Conservation (phyloP, 2,113 vertebrate genomes). For the Paradisaea rubra region DNA sequence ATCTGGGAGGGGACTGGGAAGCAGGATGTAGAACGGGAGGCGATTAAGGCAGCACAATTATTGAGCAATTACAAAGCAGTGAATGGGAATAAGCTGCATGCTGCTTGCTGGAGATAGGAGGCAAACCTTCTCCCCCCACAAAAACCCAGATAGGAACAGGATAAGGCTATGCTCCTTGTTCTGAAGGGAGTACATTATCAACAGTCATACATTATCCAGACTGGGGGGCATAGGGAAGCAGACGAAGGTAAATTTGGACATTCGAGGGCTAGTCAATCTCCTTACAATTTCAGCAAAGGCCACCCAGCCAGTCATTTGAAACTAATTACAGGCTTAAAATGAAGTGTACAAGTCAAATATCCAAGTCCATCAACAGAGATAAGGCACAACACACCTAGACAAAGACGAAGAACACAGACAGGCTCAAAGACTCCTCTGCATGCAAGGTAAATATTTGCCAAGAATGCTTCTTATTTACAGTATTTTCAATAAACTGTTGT, state of each 20-base stretch:
- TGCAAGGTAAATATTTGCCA: not conserved
- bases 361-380: not conserved
- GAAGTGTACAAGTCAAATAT: not conserved
- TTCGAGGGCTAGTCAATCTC: not conserved
- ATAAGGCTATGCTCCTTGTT: not conserved
- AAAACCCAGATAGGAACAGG: not conserved
- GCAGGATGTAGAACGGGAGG: not conserved
- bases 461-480: not conserved
- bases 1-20: conserved; percentile 8
- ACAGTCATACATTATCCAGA: not conserved
- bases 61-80: conserved; percentile 7
- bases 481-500: not conserved
- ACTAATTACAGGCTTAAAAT: not conserved
- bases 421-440: not conserved
- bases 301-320: not conserved
- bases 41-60: conserved; percentile 11
- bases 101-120: conserved; percentile 25
- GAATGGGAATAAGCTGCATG: conserved; percentile 10
- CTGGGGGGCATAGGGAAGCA: not conserved
- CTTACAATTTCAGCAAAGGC: not conserved
- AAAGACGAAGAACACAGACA: not conserved
- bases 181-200: not conserved
- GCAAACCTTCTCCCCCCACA: not conserved
- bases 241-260: not conserved
- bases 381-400: not conserved